Conservation (phyloP, 2,797 vertebrate genomes). For the Cottoperca gobio region DNA sequence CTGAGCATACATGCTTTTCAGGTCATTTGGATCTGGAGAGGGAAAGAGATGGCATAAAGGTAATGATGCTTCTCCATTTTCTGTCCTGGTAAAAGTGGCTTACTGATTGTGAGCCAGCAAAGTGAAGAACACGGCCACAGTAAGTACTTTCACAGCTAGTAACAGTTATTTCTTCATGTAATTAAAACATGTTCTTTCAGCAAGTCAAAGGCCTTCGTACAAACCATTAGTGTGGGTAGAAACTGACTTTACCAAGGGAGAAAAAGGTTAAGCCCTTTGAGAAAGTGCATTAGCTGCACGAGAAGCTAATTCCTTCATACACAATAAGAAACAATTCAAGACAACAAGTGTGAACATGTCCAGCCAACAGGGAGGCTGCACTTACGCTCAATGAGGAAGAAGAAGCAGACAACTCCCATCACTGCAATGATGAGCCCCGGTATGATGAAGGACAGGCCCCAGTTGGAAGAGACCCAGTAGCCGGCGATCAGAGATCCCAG, state of each 20-base stretch:
- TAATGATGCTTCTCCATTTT: background rate
- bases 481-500: constrained; percentile 94
- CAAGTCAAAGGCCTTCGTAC: background rate
- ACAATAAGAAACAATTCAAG: background rate
- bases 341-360: background rate
- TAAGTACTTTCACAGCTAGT: background rate
- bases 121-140: background rate
- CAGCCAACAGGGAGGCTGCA: constrained; percentile 22
- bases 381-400: constrained; percentile 97
- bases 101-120: background rate
- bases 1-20: constrained; percentile 82
- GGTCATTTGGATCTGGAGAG: constrained; percentile 92
- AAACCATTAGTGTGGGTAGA: background rate
- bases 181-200: background rate
- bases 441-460: constrained; percentile 94
- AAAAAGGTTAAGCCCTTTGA: background rate
- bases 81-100: background rate
- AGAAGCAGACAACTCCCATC: constrained; percentile 92
- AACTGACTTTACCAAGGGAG: background rate
- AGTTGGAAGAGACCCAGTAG: constrained; percentile 89
- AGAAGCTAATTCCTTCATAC: background rate
- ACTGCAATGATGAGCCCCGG: constrained; percentile 88
- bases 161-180: background rate
- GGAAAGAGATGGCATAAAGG: background rate
- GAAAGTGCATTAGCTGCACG: background rate